Percentiles rank a stretch among this genome's conserved stretches.
These are phyloP conservation scores for Ctena decussata DNA, from an alignment of 2,888 invertebrate species.

Conservation along the genomic window DNA sequence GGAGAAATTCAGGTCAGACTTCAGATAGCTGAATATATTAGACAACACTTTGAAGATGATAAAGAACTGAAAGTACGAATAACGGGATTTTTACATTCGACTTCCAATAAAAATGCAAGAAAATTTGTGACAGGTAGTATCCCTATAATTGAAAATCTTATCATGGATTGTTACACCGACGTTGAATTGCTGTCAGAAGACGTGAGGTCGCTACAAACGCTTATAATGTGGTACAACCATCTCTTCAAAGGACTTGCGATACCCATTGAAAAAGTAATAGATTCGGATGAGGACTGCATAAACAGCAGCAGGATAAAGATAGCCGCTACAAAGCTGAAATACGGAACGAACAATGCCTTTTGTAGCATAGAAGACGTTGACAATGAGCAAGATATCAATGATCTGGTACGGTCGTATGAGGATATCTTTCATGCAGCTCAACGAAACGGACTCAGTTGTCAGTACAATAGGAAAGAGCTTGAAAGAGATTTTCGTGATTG, in stretches of 20 bases:
- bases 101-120: slow-evolving; percentile 22
- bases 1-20: slow-evolving; percentile 68
- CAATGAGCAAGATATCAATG: slow-evolving; percentile 37
- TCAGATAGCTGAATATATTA: slow-evolving; percentile 62
- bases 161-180: slow-evolving; percentile 67
- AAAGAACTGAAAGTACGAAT: too few relatives aligned
- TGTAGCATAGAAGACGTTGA: slow-evolving; percentile 46
- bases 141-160: slow-evolving; percentile 55
- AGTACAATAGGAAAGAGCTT: slow-evolving; percentile 44
- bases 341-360: slow-evolving; percentile 22
- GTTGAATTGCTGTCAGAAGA: slow-evolving; percentile 47
- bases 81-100: too few relatives aligned
- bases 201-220: slow-evolving; percentile 26
- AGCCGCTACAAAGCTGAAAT: slow-evolving; percentile 63
- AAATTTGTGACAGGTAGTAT: slow-evolving; percentile 62
- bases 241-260: slow-evolving; percentile 46
- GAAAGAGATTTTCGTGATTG: slow-evolving; percentile 72
- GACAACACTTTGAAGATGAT: slow-evolving; percentile 39
- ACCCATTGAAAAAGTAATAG: neutral
- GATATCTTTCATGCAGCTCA: slow-evolving; percentile 51
- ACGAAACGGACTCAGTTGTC: slow-evolving; percentile 16
- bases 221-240: slow-evolving; percentile 57
- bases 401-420: slow-evolving; percentile 60
- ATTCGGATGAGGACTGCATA: slow-evolving; percentile 3
- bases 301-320: slow-evolving; percentile 42